Base-by-base conservation (phyloP, 2,888 invertebrate genomes). In the Hoplodrina ambigua region DNA sequence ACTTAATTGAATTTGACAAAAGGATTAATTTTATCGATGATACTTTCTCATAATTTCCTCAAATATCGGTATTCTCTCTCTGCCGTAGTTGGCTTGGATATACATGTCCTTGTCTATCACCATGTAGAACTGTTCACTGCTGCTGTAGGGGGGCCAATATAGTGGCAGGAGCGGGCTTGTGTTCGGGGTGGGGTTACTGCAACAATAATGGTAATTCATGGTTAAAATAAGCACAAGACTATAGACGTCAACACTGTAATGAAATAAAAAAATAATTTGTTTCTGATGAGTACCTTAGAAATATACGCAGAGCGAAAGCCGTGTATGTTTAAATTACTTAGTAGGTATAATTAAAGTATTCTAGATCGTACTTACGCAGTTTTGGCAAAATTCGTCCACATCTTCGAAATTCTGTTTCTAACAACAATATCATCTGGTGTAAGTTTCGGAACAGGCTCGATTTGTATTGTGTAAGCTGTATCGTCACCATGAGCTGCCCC, bases 331-430 rank as follows among this genome's bases (percentile, higher is more conserved):
- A n/a, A n/a, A n/a, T n/a, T n/a, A n/a, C n/a, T n/a, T n/a, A n/a
- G n/a, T n/a, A n/a, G 2, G 0, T 19, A 19, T 8, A 50, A 19
- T 8, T 8, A 50, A 50, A 50, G 19, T 10, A 6, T 17, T 50
- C 6, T 10, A 10, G 10, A 1, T 11, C 4, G 20, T 53, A 81
- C 85, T 78, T 86, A 93, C 94, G 90, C 83, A 53, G 85, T 86
- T 85, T 91, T 94, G 3, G 91, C 91, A 72, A 93, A 91, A 72
- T 90, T 83, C 0, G 92, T 91, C 90, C 91, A 92, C 87, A 94
- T 84, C 60, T 85, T 89, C 1, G 87, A 85, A 49, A 92, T 76
- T 67, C 83, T 82, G n/a, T 82, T 78, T 69, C 85, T 81, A 4
- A 88, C 80, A 50, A 84, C 53, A 53, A 75, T 72, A 59, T 87